phyloP scores from a whole-genome alignment of 1,140 invertebrate species.

The Sminthurides bifidus region DNA sequence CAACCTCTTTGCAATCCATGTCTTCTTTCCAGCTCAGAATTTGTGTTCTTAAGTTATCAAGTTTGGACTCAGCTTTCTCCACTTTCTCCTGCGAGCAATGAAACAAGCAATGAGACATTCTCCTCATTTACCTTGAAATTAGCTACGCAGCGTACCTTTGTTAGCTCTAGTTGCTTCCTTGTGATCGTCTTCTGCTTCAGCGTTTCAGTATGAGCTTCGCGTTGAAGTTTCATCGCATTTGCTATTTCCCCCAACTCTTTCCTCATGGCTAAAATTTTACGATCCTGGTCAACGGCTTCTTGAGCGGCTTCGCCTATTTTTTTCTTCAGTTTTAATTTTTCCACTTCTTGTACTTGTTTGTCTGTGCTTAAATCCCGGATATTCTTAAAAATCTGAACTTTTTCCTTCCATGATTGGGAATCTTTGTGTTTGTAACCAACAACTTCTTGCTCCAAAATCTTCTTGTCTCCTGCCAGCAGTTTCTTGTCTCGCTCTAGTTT shows the following conservation, averaged over 20 bases:
- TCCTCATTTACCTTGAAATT: neutral
- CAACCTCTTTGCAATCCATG: conserved; percentile 10
- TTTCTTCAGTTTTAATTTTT: conserved; percentile 19
- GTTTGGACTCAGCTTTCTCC: neutral
- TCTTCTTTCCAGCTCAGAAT: conserved; percentile 25
- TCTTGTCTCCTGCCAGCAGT: conserved; percentile 8
- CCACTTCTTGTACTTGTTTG: conserved; percentile 11
- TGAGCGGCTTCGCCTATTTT: conserved; percentile 13
- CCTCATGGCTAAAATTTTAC: too few species aligned
- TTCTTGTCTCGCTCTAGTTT: conserved; percentile 17
- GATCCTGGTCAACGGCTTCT: too few species aligned
- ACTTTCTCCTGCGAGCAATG: neutral
- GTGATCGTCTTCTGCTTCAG: conserved; percentile 5
- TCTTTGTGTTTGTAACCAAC: neutral
- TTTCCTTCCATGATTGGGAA: neutral
- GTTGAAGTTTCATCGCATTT: conserved; percentile 16
- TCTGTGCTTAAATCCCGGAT: conserved; percentile 13
- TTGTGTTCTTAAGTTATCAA: conserved; percentile 12
- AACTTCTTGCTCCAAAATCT: conserved; percentile 16
- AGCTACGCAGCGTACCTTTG: neutral
- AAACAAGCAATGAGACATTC: neutral
- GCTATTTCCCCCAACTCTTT: too few species aligned
- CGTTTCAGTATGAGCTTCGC: neutral
- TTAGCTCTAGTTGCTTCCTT: neutral
- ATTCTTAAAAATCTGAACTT: conserved; percentile 13